Base-by-base conservation (phyloP, 2,797 vertebrate genomes). In the Malurus splendens region DNA sequence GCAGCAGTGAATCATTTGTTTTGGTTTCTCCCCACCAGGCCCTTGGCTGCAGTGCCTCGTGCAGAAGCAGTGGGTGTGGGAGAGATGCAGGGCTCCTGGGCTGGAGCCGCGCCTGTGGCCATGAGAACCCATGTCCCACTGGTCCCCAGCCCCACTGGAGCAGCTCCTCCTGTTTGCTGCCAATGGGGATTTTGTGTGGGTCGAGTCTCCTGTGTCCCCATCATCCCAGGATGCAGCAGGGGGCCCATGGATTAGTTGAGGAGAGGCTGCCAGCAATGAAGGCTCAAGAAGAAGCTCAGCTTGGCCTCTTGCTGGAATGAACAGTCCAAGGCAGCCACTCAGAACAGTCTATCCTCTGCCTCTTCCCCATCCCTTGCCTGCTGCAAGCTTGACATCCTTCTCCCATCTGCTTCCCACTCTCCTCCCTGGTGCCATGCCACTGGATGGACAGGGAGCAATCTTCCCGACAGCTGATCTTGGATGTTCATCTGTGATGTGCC, bases 1-100 rank as follows among this genome's bases (percentile, higher is more conserved):
- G 44, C 24, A 51, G 74, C 80, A 47, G 44, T 95, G 93, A 94
- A 94, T 94, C 86, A 90, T 89, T 68, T 93, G 93, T 89, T 92
- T 89, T 91, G 72, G 82, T 88, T 93, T 94, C 78, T 89, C 45
- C 65, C 19, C n/a, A 77, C 48, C 47, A 39, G 66, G 48, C 10
- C 1, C 45, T 93, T 68, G 82, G 86, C 86, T 75, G 64, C 76
- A 74, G 79, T 1, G 2, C 82, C 45, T 64, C 0, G 0, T 3
- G 2, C 89, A 91, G 86, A 50, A 79, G 82, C 81, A 39, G 57
- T 77, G 83, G 55, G 87, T 2, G 42, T 90, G 90, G 89, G 93
- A 92, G 80, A 68, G 62, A 61, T 55, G 44, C 39, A 6, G 1
- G 24, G 67, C 81, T 86, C 10, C 0, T 60, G 85, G 54, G 83